Evolutionary conservation across 2,888 invertebrate species (phyloP), one percentile per base, ranked within the genome.

Genomic region (Eilema caniola): DNA sequence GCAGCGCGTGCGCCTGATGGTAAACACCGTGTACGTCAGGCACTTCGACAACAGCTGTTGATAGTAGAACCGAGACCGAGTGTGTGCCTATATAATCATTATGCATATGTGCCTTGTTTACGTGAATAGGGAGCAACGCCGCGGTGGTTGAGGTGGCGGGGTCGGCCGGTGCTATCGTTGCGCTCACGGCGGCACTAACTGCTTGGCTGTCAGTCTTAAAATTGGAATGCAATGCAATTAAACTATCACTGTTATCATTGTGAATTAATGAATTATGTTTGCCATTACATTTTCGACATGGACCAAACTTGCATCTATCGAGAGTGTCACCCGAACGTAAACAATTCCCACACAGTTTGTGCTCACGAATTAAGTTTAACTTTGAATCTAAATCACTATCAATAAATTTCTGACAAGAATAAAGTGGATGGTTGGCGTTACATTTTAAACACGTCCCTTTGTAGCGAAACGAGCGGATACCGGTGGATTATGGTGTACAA

Each of bases 1-100:
- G 47, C 47, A 47, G 47, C 12, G 20, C 65, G 47, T 31, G 62
- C n/a, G 37, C 37, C n/a, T 37, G 62, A 20, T 62, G 62, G 24
- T 64, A 64, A 24, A 25, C 20, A 23, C 53, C 64, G 23, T 47
- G 24, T 12, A 24, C 25, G n/a, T 64, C 64, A 5, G 25, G 25
- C 24, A 64, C 33, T 7, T 65, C 65, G 7, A 65, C 47, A 16
- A 65, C n/a, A 41, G 65, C 65, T 56, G 65, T 65, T 20, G 28
- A 65, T 57, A 47, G 31, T 31, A 31, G 31, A 31, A 31, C 31
- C 31, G 31, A 31, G 31, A 31, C 31, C 8, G 31, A 31, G 31
- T 31, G 3, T 31, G 31, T 31, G 31, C 8, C 31, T 31, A 31
- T 31, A 31, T 3, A 31, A 31, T 31, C 31, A 31, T 31, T 31